Conservation (phyloP, 30 jellyfish, hydroid and myxozoan species). For the Hydractinia symbiolongicarpus region DNA sequence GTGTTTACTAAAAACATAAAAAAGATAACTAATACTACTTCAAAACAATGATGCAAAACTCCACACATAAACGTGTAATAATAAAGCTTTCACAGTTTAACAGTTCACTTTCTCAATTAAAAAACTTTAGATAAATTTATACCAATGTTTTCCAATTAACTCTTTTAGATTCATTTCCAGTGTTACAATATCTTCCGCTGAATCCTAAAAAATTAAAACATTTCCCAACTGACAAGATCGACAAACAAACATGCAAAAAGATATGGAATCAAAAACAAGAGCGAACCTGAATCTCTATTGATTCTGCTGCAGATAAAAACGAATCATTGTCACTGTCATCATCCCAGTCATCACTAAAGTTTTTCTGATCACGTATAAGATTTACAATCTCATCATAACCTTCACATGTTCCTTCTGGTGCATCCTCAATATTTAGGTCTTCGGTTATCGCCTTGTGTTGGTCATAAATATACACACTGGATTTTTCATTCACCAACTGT, state of each 20-base stretch:
- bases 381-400: slow-evolving; percentile 25
- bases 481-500: not conserved
- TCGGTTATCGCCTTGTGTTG: not conserved
- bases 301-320: slow-evolving; percentile 88
- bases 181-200: slow-evolving; percentile 7
- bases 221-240: not conserved
- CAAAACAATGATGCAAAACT: not conserved
- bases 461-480: not conserved
- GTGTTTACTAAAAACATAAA: not conserved
- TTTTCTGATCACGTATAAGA: slow-evolving; percentile 1
- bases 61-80: not conserved
- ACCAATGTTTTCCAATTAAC: slow-evolving; percentile 30
- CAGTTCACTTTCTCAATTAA: not conserved
- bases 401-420: not conserved
- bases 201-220: not conserved
- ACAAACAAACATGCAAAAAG: not conserved
- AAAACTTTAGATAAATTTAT: not conserved
- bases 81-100: not conserved
- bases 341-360: slow-evolving; percentile 25
- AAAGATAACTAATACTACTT: not conserved
- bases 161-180: slow-evolving; percentile 26
- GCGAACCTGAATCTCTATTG: slow-evolving; percentile 38
- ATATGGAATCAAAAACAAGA: not conserved
- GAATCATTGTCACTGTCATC: slow-evolving; percentile 72
- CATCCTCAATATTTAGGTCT: slow-evolving; percentile 16